Evolutionary conservation across 2,113 vertebrate species (phyloP), one percentile per base, ranked within the genome.

Genomic region (Lontra canadensis): DNA sequence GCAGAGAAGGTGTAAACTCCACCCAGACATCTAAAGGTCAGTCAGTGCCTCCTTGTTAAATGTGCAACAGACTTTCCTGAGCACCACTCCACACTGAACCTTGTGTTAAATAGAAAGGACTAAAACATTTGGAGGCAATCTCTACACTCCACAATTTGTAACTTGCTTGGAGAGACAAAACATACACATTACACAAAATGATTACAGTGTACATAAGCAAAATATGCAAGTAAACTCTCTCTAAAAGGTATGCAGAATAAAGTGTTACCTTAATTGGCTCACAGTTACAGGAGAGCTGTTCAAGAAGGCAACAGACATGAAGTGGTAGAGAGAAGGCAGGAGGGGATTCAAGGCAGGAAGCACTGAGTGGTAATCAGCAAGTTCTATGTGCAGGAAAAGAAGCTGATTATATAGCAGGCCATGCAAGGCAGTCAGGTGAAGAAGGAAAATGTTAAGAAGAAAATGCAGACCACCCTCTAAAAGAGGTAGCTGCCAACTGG

Each of bases 221-320:
- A 96, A 96, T 76, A 92, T 18, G 20, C 55, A 90, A 94, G 96
- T 82, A 76, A 86, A 96, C 9, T 47, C 39, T 95, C 57, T 97
- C 71, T 89, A 91, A 93, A 91, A 91, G 61, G 39, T 63, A 96
- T 87, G 65, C 39, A 95, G 93, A 97, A 95, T 55, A 96, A 90
- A 96, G 47, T 17, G n/a, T 93, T 92, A 95, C 73, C 94, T 80
- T 94, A 73, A 87, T 52, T 14, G 31, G 86, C 47, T 94, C 92
- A 97, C 69, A 96, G 79, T 87, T 67, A 94, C 49, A 92, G 85
- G 61, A 93, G 71, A 96, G 67, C 47, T 55, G 82, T 59, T 95
- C 86, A 97, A 96, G 89, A 95, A 93, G 95, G 89, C 89, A 94
- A 96, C 23, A 94, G 73, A 96, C 78, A 97, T 71, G 81, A 92